These are phyloP conservation scores for Xiphorhynchus elegans DNA, from an alignment of 2,113 vertebrate species.

Conservation along the genomic window DNA sequence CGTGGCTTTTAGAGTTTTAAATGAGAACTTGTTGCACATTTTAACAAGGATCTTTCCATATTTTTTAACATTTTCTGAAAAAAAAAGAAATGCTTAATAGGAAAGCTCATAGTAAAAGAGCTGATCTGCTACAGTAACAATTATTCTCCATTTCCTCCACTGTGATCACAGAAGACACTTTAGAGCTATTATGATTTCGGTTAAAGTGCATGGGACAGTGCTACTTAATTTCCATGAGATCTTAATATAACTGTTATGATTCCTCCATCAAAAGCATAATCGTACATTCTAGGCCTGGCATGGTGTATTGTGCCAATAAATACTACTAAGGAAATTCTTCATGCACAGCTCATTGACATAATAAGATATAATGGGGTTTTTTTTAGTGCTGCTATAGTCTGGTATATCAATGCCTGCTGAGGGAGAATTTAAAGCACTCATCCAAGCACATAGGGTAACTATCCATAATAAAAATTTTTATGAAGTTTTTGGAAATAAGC, in stretches of 20 bases:
- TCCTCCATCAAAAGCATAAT: slow-evolving; percentile 54
- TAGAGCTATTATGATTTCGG: slow-evolving; percentile 48
- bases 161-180: slow-evolving; percentile 9
- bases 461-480: slow-evolving; percentile 40
- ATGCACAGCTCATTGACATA: slow-evolving; percentile 64
- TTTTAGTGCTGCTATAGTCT: slow-evolving; percentile 62
- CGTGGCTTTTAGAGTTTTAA: background rate
- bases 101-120: background rate
- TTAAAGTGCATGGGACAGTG: slow-evolving; percentile 35
- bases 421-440: slow-evolving; percentile 67
- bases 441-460: slow-evolving; percentile 38
- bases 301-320: slow-evolving; percentile 57
- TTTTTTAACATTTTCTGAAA: background rate
- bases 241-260: slow-evolving; percentile 60
- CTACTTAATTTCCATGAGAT: slow-evolving; percentile 59
- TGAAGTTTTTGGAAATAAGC: slow-evolving; percentile 61
- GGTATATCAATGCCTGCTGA: slow-evolving; percentile 53
- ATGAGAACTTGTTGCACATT: background rate
- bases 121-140: background rate
- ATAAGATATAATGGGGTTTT: slow-evolving; percentile 33
- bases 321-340: slow-evolving; percentile 60
- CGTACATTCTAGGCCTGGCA: slow-evolving; percentile 16
- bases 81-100: background rate
- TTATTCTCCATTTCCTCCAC: slow-evolving; percentile 6
- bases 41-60: background rate